Conservation (phyloP, 2,113 vertebrate species). For the Oryzias javanicus region DNA sequence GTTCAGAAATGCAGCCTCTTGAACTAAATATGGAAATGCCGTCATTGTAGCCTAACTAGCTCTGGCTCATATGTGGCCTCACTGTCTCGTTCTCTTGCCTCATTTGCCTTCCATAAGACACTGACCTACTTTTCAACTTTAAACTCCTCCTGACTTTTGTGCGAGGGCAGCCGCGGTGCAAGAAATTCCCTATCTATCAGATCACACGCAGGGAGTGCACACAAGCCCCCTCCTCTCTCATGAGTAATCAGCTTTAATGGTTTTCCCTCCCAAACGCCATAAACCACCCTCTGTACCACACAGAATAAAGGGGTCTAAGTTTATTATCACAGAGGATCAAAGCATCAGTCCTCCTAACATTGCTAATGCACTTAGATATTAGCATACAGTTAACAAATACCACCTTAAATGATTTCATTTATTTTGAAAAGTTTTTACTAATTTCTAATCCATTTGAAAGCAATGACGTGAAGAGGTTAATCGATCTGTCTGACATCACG, state of each 20-base stretch:
- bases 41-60: not conserved
- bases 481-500: not conserved
- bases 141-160: constrained; percentile 50
- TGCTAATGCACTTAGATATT: too few species aligned
- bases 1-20: not conserved
- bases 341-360: too few species aligned
- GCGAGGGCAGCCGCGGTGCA: constrained; percentile 29
- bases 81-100: not conserved
- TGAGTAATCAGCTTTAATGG: constrained; percentile 58
- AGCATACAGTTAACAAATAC: too few species aligned
- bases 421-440: too few species aligned
- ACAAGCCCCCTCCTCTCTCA: constrained; percentile 41
- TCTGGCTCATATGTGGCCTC: not conserved
- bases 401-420: too few species aligned
- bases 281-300: constrained; percentile 18
- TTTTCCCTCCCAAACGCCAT: constrained; percentile 27
- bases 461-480: not conserved
- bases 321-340: too few species aligned
- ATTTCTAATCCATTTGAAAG: too few species aligned
- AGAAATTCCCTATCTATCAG: constrained; percentile 55
- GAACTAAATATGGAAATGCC: not conserved
- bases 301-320: not conserved
- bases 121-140: constrained; percentile 64
- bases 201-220: constrained; percentile 47
- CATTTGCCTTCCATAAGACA: constrained; percentile 19